Evolutionary conservation across 2,888 invertebrate genomes (phyloP), one percentile per base, ranked within the genome.

Genomic region (Calameuta pallipes): DNA sequence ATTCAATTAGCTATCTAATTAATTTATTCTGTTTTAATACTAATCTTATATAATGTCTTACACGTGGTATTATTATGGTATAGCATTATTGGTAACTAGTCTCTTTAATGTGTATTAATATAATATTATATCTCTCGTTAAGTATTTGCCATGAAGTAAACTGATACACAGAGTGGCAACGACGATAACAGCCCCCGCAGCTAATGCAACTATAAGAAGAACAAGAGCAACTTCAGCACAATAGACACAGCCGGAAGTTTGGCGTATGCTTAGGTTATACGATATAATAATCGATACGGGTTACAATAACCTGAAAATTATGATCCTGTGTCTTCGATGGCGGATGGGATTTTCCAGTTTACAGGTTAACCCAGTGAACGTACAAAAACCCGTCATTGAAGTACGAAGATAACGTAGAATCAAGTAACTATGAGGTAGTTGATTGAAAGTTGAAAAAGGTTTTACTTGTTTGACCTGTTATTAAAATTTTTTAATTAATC

Each of bases 301-400:
- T 34, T 75, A 77, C 37, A 77, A 75, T 77, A 77, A 77, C 74
- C 35, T 4, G 74, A 36, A 75, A 77, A 68, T 77, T 69, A 77
- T 68, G 69, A 69, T 74, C 76, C 34, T 41, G 41, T 73, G 73
- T 56, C 73, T 73, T 68, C 36, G 56, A 23, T 56, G 15, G 2
- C 9, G 56, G 6, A 9, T 23, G 56, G 56, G 23, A 56, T 23
- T 56, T 56, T 56, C 0, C 56, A 56, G 56, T 56, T 56, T 56
- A 56, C 23, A 56, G 9, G 23, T 56, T 23, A 23, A 56, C 56
- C 23, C 23, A 23, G 6, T 23, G 41, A 56, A 56, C 23, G 6
- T 56, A 56, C 9, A 56, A 23, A 56, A 56, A 4, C 41, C 6
- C 23, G 23, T 2, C 41, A 23, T 23, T 23, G 2, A 56, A 23